Conservation (phyloP, 2,888 invertebrate genomes). For the Noctua fimbriata region DNA sequence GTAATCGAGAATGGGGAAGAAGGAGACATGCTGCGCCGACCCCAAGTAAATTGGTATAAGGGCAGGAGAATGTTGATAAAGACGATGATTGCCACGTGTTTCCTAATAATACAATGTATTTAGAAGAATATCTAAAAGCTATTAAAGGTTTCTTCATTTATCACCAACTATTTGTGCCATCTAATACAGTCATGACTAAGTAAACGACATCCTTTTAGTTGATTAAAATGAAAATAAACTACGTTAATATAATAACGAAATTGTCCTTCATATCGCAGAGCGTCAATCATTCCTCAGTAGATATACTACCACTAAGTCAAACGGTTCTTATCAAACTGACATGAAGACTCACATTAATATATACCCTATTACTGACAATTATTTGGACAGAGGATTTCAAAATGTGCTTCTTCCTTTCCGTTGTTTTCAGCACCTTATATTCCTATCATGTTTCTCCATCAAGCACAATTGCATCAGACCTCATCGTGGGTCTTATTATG, state of each 20-base stretch:
- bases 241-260: not conserved
- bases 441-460: constrained; percentile 37
- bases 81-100: not conserved
- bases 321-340: not conserved
- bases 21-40: no score
- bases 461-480: constrained; percentile 45
- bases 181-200: not conserved
- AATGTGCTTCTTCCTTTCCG: constrained; percentile 30
- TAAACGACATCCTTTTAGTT: constrained; percentile 18
- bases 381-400: constrained; percentile 23
- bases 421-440: constrained; percentile 29
- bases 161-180: not conserved
- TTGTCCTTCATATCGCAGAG: not conserved
- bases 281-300: not conserved
- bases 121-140: not conserved
- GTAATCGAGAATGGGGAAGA: no score
- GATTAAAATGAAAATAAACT: constrained; percentile 10
- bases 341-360: constrained; percentile 26
- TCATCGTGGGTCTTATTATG: constrained; percentile 25
- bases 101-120: not conserved
- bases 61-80: no score
- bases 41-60: no score
- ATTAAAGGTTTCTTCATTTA: not conserved
- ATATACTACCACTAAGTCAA: not conserved
- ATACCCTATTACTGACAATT: constrained; percentile 9